These are phyloP conservation scores for Balaenoptera acutorostrata DNA, from an alignment of 2,113 vertebrate species.

Conservation along the genomic window DNA sequence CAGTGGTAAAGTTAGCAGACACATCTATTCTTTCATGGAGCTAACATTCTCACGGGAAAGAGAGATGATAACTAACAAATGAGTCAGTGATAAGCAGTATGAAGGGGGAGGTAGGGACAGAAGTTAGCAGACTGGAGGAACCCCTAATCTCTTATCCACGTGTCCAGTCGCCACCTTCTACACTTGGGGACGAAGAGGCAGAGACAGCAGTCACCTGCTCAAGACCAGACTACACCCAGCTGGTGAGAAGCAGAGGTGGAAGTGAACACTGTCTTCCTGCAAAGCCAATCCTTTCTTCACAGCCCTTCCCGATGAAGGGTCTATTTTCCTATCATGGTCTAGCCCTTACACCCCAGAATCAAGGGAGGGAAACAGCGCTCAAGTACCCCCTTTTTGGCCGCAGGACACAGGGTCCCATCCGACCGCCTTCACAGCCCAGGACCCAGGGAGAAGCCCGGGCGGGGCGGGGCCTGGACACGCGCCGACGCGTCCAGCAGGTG, in stretches of 20 bases:
- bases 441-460: background rate
- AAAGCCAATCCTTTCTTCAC: background rate
- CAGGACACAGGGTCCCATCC: background rate
- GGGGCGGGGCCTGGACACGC: background rate
- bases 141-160: rapidly evolving
- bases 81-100: background rate
- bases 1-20: background rate
- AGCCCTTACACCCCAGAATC: background rate
- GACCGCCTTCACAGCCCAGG: background rate
- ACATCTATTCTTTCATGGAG: background rate
- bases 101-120: background rate
- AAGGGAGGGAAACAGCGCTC: background rate
- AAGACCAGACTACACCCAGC: background rate
- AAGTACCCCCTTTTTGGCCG: background rate
- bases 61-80: background rate
- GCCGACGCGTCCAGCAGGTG: conserved; percentile 49
- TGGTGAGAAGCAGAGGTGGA: background rate
- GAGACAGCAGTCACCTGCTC: background rate
- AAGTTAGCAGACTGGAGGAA: background rate
- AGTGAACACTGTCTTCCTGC: background rate
- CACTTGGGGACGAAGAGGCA: background rate
- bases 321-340: background rate
- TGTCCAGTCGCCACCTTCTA: background rate
- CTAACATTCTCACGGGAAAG: background rate
- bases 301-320: background rate